Evolutionary conservation across 2,888 invertebrate species (phyloP).

Genomic region (Papilio protenor): DNA sequence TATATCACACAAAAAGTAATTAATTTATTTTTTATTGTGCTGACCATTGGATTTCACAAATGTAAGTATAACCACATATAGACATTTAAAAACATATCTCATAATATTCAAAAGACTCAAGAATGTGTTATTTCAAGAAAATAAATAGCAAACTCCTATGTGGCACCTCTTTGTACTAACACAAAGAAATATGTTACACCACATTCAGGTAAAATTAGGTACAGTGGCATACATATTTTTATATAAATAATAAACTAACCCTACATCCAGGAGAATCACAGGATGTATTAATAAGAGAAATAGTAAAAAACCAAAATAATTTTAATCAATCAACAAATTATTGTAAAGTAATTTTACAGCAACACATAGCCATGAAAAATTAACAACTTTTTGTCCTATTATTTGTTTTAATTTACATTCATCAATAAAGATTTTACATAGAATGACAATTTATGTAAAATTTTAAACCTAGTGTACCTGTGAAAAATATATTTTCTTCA

Average conservation of each 20-base stretch:
- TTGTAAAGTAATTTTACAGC: not conserved
- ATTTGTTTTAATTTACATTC: too few species aligned
- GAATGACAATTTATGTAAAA: not conserved
- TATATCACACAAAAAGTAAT: slow-evolving; percentile 5
- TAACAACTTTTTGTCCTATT: too few species aligned
- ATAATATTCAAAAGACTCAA: not conserved
- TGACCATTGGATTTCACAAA: slow-evolving; percentile 36
- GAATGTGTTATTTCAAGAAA: not conserved
- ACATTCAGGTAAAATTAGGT: not conserved
- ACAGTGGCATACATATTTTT: not conserved
- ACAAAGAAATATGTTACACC: not conserved
- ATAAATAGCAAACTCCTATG: not conserved
- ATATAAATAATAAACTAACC: not conserved
- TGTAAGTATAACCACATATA: slow-evolving; percentile 36
- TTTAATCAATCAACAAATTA: not conserved
- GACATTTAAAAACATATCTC: not conserved
- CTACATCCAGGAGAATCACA: not conserved
- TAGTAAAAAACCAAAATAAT: not conserved
- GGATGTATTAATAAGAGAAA: not conserved
- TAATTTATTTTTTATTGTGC: slow-evolving; percentile 28
- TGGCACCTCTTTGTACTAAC: not conserved
- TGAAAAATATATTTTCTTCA: not conserved
- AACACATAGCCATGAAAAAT: not conserved
- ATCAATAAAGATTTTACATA: not conserved
- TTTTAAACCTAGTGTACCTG: not conserved